These are phyloP conservation scores for Musca domestica DNA, from an alignment of 1,140 invertebrate species.

Conservation along the genomic window DNA sequence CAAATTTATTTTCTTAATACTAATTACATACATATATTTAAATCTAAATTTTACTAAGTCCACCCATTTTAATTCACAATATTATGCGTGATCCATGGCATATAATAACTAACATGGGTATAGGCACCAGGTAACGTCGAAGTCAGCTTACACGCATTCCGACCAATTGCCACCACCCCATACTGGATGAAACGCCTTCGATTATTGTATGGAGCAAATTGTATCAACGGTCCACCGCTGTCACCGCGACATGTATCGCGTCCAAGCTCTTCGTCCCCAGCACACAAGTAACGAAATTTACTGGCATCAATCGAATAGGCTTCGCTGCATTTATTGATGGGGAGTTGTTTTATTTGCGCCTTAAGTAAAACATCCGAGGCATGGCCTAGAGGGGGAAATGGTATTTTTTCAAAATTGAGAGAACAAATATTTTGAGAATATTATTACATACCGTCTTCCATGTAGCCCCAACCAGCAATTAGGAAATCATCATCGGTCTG, in stretches of 20 bases:
- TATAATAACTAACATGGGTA: conserved; percentile 40
- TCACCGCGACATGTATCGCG: conserved; percentile 69
- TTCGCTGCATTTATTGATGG: too few relatives aligned
- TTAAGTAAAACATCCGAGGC: too few relatives aligned
- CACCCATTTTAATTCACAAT: too few relatives aligned
- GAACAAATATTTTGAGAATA: too few relatives aligned
- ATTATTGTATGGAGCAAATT: conserved; percentile 30
- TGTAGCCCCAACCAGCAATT: conserved; percentile 43
- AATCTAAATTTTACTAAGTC: too few relatives aligned
- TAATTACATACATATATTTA: too few relatives aligned
- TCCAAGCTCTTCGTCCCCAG: conserved; percentile 60
- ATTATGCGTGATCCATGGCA: conserved; percentile 49
- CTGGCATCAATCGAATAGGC: conserved; percentile 37
- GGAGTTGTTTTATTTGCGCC: too few relatives aligned
- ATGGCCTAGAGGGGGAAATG: too few relatives aligned
- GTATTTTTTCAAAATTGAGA: too few relatives aligned
- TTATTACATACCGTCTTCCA: conserved; percentile 25
- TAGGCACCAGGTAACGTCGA: conserved; percentile 40
- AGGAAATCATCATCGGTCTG: conserved; percentile 29
- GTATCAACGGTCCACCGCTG: conserved; percentile 69
- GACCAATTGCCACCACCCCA: conserved; percentile 38
- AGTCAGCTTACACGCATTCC: conserved; percentile 28
- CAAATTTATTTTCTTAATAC: too few relatives aligned
- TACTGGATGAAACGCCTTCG: conserved; percentile 38
- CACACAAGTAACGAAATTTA: conserved; percentile 60